Evolutionary conservation across 1,140 invertebrate genomes (phyloP), one percentile per base, ranked within the genome.

Genomic region (Nasonia longicornis): DNA sequence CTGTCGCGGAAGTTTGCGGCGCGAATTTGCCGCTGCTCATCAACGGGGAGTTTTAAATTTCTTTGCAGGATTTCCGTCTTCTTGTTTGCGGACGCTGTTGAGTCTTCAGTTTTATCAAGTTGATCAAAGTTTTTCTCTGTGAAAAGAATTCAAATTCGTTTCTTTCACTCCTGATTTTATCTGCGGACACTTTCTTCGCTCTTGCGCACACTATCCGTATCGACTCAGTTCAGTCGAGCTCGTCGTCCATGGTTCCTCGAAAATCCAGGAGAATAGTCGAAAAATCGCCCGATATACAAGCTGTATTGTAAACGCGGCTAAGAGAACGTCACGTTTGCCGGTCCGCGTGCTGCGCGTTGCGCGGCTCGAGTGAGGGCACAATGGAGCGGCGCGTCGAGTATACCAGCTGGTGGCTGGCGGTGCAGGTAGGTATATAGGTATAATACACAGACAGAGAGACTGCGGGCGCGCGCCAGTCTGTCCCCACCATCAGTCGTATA

Each of bases 281-380:
- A 29, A 3, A 35, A 35, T 35, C 2, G 31, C 4, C 31, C 66
- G 22, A 29, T 3, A 22, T 7, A 3, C 11, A 67, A 67, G 31
- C 26, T 29, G 7, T 29, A 42, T 42, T 26, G 7, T 38, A 38
- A 7, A 42, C 38, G 38, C 38, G 38, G 1, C 38, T 42, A 3
- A 35, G 31, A 35, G 38, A 42, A 42, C 38, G 38, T 73, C 42
- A 29, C 42, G 45, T 73, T 42, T 22, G 71, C 11, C 20, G 11
- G 79, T 85, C 84, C 83, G 84, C 84, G 81, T 84, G 83, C 81
- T 82, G 69, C 84, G 84, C 84, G 82, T 83, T 77, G 81, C 85
- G 83, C 84, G 85, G 83, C 84, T 86, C 85, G 84, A 87, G 85
- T 85, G 86, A 86, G 85, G 84, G 85, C 83, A 85, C 45, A 64